Evolutionary conservation across 2,888 invertebrate genomes (phyloP), one percentile per base, ranked within the genome.

Genomic region (Girardia tigrina): DNA sequence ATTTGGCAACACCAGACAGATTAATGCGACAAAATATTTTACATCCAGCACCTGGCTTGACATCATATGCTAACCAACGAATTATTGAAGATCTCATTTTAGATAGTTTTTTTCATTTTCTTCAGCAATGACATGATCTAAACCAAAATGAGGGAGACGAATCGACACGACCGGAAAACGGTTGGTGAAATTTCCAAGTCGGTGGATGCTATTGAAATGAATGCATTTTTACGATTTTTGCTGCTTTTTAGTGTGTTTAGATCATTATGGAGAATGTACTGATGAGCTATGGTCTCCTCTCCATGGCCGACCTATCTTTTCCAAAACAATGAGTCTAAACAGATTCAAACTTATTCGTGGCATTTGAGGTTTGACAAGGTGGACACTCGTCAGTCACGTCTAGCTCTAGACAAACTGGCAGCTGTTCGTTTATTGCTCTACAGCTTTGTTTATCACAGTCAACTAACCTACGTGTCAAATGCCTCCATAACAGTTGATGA

Each of bases 371-470:
- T 70, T 70, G 14, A 16, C 8, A 12, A 20, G 8, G 14, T 12
- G 14, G 14, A 23, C 8, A n/a, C 14, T n/a, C n/a, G n/a, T n/a
- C n/a, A n/a, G n/a, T n/a, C n/a, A n/a, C n/a, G n/a, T n/a, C n/a
- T n/a, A n/a, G n/a, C n/a, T n/a, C n/a, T n/a, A n/a, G n/a, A n/a
- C n/a, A n/a, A n/a, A n/a, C n/a, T n/a, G n/a, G n/a, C n/a, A n/a
- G n/a, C n/a, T n/a, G n/a, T n/a, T n/a, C n/a, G n/a, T n/a, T n/a
- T n/a, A n/a, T n/a, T n/a, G n/a, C n/a, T n/a, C 26, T 27, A 72
- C 29, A 29, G 26, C 72, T 72, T 72, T 28, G 28, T 72, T 27
- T 20, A 72, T 27, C 72, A 72, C 72, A 72, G 72, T 27, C 72
- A 72, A 72, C 26, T 20, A 26, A 29, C 72, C 72, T 72, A 72